Conservation (phyloP, 2,113 vertebrate genomes). For the Empidonax alnorum region DNA sequence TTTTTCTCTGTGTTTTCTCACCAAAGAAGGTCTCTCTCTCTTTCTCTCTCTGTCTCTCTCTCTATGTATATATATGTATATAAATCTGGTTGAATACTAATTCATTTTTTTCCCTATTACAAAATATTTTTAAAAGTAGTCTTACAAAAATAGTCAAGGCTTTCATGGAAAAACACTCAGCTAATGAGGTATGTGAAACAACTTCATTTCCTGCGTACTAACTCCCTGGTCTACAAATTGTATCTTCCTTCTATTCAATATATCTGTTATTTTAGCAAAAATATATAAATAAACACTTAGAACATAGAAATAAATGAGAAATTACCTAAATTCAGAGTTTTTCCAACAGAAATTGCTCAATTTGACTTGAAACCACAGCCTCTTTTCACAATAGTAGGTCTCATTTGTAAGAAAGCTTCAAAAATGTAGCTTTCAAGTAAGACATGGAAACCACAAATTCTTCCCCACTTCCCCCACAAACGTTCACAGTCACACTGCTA, state of each 20-base stretch:
- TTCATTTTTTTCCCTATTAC: background rate
- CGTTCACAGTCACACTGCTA: rapidly evolving
- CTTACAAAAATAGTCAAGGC: background rate
- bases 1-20: background rate
- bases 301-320: background rate
- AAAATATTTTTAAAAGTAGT: background rate
- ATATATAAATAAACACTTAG: background rate
- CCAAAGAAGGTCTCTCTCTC: background rate
- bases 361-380: background rate
- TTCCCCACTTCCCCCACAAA: background rate
- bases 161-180: background rate
- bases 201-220: background rate
- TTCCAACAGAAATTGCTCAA: background rate
- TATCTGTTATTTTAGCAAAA: background rate
- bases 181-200: background rate
- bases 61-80: background rate
- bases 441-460: background rate
- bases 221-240: background rate
- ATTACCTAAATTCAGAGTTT: background rate
- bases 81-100: background rate
- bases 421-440: background rate
- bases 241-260: background rate
- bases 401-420: background rate
- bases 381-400: background rate
- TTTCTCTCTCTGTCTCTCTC: too few species aligned